Percentiles rank a stretch among this genome's conserved stretches.
These are phyloP conservation scores for Lucilia cuprina DNA, from an alignment of 1,140 invertebrate genomes.

Conservation along the genomic window DNA sequence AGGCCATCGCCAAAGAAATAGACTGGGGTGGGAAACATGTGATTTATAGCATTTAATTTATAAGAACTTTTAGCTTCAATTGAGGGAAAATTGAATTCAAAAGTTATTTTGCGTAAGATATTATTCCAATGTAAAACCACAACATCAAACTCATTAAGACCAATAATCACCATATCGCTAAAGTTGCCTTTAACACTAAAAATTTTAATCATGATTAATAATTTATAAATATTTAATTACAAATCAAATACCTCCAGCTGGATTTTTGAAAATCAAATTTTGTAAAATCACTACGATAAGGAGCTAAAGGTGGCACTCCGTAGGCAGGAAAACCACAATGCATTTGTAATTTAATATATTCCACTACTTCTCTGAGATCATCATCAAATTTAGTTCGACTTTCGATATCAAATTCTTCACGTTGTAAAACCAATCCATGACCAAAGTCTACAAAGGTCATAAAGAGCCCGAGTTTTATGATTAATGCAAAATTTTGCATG, in stretches of 20 bases:
- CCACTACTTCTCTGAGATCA: constrained; percentile 52
- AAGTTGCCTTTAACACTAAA: constrained; percentile 49
- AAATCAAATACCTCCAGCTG: constrained; percentile 23
- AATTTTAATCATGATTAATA: not conserved
- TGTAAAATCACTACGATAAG: constrained; percentile 44
- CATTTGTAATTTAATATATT: constrained; percentile 56
- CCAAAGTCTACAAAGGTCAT: not conserved
- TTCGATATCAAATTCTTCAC: not conserved
- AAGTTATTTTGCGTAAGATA: constrained; percentile 48
- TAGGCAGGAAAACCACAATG: constrained; percentile 50
- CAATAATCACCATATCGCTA: constrained; percentile 46
- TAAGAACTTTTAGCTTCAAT: constrained; percentile 47
- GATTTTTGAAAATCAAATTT: constrained; percentile 29
- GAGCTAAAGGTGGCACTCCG: constrained; percentile 52
- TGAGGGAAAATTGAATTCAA: constrained; percentile 50
- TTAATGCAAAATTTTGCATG: not conserved
- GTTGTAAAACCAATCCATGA: not conserved
- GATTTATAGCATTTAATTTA: constrained; percentile 45
- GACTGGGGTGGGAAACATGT: constrained; percentile 40
- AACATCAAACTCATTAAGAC: constrained; percentile 54
- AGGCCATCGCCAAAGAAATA: constrained; percentile 47
- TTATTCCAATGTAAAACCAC: constrained; percentile 49
- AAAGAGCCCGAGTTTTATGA: not conserved
- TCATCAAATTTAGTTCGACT: constrained; percentile 50
- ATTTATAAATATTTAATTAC: not conserved